phyloP scores from a whole-genome alignment of 2,888 invertebrate genomes.

The Plusia festucae region DNA sequence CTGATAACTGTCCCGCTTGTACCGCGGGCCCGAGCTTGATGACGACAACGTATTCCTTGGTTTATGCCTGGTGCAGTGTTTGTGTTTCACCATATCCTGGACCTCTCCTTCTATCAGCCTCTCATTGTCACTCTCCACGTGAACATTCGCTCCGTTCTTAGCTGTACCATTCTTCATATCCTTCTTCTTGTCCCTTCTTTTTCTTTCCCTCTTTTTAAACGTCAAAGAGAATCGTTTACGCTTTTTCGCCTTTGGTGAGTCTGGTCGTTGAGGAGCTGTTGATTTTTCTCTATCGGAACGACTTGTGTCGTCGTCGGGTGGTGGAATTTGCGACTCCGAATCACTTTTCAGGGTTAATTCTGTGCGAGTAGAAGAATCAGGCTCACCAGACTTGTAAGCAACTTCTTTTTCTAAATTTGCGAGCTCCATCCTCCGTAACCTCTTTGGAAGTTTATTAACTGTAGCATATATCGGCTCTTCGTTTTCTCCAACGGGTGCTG shows the following conservation, averaged over 20 bases:
- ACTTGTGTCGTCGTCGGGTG: constrained; percentile 84
- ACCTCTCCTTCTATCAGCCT: constrained; percentile 82
- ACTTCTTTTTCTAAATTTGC: constrained; percentile 86
- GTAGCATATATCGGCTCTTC: constrained; percentile 88
- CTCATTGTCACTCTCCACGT: constrained; percentile 83
- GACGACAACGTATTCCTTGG: constrained; percentile 83
- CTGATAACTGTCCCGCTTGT: constrained; percentile 89
- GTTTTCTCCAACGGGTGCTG: constrained; percentile 86
- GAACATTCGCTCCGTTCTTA: constrained; percentile 76
- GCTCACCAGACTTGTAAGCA: constrained; percentile 81
- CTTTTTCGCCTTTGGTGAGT: constrained; percentile 85
- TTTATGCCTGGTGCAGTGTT: constrained; percentile 78
- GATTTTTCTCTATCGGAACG: constrained; percentile 85
- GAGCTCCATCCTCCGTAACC: constrained; percentile 83
- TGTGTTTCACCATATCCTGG: constrained; percentile 73
- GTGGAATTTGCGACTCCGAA: constrained; percentile 80
- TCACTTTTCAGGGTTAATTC: constrained; percentile 83
- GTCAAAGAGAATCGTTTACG: constrained; percentile 85
- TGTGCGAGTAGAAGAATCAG: constrained; percentile 82
- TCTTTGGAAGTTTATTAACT: constrained; percentile 86
- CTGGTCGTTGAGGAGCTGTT: constrained; percentile 77
- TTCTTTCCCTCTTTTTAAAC: constrained; percentile 84
- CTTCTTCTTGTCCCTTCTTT: constrained; percentile 83
- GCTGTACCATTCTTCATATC: constrained; percentile 76
- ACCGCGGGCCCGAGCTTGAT: constrained; percentile 85